Percentiles rank a stretch among this genome's conserved stretches.
Conservation (phyloP, 2,797 vertebrate species). For the Lemur catta region DNA sequence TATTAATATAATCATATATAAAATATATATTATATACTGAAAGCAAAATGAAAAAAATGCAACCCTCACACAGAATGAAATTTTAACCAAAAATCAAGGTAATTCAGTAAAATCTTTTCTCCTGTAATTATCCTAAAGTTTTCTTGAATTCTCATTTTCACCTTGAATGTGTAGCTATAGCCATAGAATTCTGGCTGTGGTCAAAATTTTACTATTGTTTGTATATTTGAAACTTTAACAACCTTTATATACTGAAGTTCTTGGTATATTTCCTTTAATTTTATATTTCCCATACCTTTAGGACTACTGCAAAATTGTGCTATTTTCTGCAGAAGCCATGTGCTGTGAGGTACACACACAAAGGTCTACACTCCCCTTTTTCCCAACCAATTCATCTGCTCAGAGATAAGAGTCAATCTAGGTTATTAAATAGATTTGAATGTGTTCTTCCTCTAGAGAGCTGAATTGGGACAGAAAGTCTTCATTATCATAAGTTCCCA, state of each 20-base stretch:
- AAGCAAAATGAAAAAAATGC: slow-evolving; percentile 9
- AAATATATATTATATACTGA: neutral
- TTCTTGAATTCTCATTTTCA: slow-evolving; percentile 20
- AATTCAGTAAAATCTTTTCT: neutral
- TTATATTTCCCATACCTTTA: neutral
- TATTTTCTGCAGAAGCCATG: neutral
- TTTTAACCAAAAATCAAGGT: neutral
- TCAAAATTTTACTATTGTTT: neutral
- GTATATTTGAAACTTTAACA: slow-evolving; percentile 19
- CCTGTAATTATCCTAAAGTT: neutral
- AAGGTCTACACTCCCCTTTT: slow-evolving; percentile 20
- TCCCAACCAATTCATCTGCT: slow-evolving; percentile 41
- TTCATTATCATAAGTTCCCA: slow-evolving; percentile 58
- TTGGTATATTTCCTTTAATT: slow-evolving; percentile 22
- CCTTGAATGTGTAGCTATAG: neutral
- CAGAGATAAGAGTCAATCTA: slow-evolving; percentile 44
- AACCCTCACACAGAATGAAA: neutral
- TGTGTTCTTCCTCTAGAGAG: slow-evolving; percentile 38
- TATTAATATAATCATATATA: neutral
- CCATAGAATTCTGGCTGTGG: neutral
- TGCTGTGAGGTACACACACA: neutral
- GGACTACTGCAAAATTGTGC: neutral
- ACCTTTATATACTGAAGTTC: neutral
- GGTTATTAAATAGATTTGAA: slow-evolving; percentile 47
- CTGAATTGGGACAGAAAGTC: slow-evolving; percentile 9